Conservation (phyloP, 2,113 vertebrate genomes). For the Scartelaos histophorus region DNA sequence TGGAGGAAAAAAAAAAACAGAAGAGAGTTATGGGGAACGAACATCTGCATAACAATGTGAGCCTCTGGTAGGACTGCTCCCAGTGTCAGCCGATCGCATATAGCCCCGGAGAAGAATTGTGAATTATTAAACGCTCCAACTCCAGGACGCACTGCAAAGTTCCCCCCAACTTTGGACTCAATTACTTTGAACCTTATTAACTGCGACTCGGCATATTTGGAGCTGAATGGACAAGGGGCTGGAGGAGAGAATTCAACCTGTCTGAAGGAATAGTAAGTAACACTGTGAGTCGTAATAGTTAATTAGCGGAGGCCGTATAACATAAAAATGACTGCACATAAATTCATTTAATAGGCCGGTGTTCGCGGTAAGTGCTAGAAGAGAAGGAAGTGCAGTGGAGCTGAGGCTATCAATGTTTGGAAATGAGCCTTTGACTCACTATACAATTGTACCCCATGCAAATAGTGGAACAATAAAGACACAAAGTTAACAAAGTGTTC, state of each 20-base stretch:
- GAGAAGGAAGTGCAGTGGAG: not conserved
- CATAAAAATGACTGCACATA: conserved; percentile 2
- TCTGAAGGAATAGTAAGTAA: conserved; percentile 22
- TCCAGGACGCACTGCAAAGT: conserved; percentile 46
- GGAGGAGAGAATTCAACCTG: conserved; percentile 22
- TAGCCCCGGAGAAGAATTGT: conserved; percentile 64
- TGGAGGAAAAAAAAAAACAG: conserved; percentile 23
- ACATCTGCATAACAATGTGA: conserved; percentile 75
- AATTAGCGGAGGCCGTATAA: conserved; percentile 1
- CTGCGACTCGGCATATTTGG: conserved; percentile 33
- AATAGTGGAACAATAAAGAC: not conserved
- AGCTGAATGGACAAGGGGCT: conserved; percentile 34
- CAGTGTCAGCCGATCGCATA: conserved; percentile 64
- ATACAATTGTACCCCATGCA: not conserved
- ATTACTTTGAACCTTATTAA: conserved; percentile 55
- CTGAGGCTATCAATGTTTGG: not conserved
- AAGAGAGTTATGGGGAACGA: conserved; percentile 57
- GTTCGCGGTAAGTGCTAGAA: conserved; percentile 22
- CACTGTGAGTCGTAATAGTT: conserved; percentile 8
- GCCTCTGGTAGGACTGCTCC: conserved; percentile 61
- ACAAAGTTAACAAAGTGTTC: not conserved
- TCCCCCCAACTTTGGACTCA: conserved; percentile 51
- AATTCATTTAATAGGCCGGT: conserved; percentile 26
- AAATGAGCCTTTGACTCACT: not conserved
- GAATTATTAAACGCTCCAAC: conserved; percentile 66